These are phyloP conservation scores for Drosophila arawakana DNA, from an alignment of 1,140 invertebrate species.

Conservation along the genomic window DNA sequence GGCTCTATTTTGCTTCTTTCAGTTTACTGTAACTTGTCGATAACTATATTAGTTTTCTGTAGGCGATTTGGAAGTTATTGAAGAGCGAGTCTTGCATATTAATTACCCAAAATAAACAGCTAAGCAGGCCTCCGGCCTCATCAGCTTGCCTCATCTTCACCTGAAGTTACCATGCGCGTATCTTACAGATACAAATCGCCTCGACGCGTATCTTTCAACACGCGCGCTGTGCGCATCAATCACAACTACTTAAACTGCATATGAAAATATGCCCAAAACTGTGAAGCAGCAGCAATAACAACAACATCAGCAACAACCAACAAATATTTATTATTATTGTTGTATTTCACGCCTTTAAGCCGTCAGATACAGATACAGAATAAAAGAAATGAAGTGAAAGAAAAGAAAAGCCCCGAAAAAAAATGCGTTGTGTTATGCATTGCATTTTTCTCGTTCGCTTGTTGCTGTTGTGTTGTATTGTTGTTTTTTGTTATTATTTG, in stretches of 20 bases:
- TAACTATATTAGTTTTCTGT: constrained; percentile 1
- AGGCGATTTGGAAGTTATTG: neutral
- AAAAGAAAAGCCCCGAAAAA: constrained; percentile 66
- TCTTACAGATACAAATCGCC: constrained; percentile 74
- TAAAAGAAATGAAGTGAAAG: constrained; percentile 9
- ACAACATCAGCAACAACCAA: too few relatives aligned
- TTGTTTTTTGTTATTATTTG: constrained; percentile 47
- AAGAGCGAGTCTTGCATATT: constrained; percentile 40
- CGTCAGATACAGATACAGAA: constrained; percentile 66
- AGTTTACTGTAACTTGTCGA: constrained; percentile 4
- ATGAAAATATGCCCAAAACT: constrained; percentile 67
- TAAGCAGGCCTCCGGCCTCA: constrained; percentile 30
- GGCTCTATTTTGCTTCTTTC: neutral
- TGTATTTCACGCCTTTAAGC: constrained; percentile 77
- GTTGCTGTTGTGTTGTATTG: constrained; percentile 17
- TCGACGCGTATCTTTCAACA: constrained; percentile 76
- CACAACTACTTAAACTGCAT: constrained; percentile 76
- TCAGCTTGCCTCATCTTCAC: neutral
- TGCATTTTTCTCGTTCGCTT: constrained; percentile 41
- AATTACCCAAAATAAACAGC: constrained; percentile 29
- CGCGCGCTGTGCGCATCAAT: constrained; percentile 69
- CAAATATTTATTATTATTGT: constrained; percentile 77
- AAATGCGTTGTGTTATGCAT: constrained; percentile 54
- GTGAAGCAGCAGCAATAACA: constrained; percentile 21
- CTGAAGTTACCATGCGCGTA: constrained; percentile 32